Conservation (phyloP, 2,888 invertebrate species). For the Sesia bembeciformis region DNA sequence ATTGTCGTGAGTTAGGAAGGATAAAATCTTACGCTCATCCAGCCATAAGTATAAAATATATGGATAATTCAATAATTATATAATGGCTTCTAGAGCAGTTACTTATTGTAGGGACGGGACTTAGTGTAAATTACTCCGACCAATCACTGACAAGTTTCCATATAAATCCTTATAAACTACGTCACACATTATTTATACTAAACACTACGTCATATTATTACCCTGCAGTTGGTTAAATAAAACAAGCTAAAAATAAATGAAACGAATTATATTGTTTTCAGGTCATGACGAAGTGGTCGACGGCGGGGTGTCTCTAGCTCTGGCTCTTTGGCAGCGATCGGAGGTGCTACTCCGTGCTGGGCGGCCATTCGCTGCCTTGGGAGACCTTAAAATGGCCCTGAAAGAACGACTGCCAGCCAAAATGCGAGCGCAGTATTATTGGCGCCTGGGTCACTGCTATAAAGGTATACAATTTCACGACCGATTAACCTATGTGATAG, state of each 20-base stretch:
- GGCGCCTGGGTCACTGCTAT: conserved; percentile 81
- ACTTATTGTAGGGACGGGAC: too few relatives aligned
- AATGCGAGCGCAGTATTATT: conserved; percentile 79
- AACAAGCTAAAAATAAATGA: background rate
- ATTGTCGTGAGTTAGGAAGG: too few relatives aligned
- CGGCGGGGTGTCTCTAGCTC: conserved; percentile 76
- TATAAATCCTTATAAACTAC: too few relatives aligned
- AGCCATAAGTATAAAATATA: too few relatives aligned
- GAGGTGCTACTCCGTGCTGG: conserved; percentile 74
- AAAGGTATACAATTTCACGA: conserved; percentile 33
- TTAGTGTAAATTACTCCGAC: too few relatives aligned
- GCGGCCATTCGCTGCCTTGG: conserved; percentile 75
- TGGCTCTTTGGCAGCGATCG: conserved; percentile 80
- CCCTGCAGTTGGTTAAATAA: background rate
- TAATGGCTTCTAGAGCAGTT: too few relatives aligned
- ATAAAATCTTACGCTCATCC: too few relatives aligned
- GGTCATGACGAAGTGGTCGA: conserved; percentile 69
- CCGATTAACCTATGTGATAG: too few relatives aligned
- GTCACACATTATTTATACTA: too few relatives aligned
- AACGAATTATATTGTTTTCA: conserved; percentile 14
- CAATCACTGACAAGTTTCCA: too few relatives aligned
- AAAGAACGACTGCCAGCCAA: conserved; percentile 77
- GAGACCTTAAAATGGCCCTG: conserved; percentile 79
- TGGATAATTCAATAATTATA: too few relatives aligned
- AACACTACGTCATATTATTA: too few relatives aligned